Evolutionary conservation across 2,113 vertebrate species (phyloP).

Genomic region (Limnothrissa miodon): DNA sequence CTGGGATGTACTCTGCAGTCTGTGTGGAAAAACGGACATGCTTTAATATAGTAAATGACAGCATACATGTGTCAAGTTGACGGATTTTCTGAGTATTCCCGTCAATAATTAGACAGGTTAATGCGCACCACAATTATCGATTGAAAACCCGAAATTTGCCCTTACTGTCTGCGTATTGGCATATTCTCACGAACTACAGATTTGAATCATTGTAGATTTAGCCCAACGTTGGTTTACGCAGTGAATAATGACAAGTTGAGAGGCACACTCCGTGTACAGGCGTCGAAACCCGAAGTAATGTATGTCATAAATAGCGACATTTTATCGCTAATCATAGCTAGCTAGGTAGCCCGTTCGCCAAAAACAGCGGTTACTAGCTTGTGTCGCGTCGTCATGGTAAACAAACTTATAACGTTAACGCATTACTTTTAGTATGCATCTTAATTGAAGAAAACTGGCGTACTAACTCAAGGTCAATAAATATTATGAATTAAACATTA

Average conservation of each 20-base stretch:
- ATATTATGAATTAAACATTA: no score
- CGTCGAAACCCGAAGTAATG: neutral
- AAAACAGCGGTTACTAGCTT: neutral
- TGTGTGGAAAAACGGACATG: conserved; percentile 56
- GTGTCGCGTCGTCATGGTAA: neutral
- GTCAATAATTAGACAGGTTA: no score
- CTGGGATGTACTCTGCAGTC: conserved; percentile 94
- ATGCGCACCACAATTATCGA: no score
- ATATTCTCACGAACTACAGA: no score
- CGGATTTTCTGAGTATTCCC: no score
- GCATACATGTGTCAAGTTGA: no score
- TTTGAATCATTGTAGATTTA: no score
- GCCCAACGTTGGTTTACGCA: neutral
- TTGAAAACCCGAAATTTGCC: no score
- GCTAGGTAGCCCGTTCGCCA: neutral
- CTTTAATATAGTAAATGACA: neutral
- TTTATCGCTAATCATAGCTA: neutral
- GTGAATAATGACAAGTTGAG: neutral
- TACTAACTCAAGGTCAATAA: neutral
- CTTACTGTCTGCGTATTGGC: no score
- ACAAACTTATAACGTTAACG: neutral
- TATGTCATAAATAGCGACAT: neutral
- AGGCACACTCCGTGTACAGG: neutral
- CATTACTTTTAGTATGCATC: neutral
- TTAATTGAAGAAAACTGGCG: neutral